Evolutionary conservation across 2,888 invertebrate genomes (phyloP).

Genomic region (Ophion costatus): DNA sequence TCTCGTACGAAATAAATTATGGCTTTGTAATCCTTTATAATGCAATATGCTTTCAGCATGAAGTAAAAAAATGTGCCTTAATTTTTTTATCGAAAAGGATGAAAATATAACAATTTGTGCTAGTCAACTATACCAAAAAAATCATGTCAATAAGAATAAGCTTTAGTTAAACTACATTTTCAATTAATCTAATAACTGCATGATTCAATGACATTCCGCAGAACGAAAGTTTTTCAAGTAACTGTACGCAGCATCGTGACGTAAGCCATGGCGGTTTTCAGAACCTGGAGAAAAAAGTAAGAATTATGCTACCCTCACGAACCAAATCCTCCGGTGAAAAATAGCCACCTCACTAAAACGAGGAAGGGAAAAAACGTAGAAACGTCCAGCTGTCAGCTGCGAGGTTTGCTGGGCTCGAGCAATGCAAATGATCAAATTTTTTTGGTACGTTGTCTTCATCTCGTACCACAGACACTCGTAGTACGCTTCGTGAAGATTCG

Average conservation of each 20-base stretch:
- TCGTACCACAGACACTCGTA: constrained; percentile 86
- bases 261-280: constrained; percentile 52
- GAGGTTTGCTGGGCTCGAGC: constrained; percentile 84
- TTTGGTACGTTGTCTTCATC: constrained; percentile 83
- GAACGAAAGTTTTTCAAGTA: background rate
- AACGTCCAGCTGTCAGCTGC: constrained; percentile 85
- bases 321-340: background rate
- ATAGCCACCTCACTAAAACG: constrained; percentile 84
- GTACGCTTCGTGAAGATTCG: constrained; percentile 84
- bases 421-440: constrained; percentile 84
- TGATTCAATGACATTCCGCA: background rate
- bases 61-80: no score
- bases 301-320: background rate
- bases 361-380: constrained; percentile 84
- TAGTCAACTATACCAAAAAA: no score
- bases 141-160: background rate
- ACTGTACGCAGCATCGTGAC: constrained; percentile 49
- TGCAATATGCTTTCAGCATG: no score
- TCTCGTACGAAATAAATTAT: no score
- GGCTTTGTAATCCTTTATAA: no score
- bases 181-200: background rate
- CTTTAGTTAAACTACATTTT: background rate
- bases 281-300: constrained; percentile 28
- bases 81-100: no score
- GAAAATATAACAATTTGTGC: no score